Percentiles rank a stretch among this genome's conserved stretches.
These are phyloP conservation scores for Drosophila saltans DNA, from an alignment of 1,140 invertebrate genomes.

Conservation along the genomic window DNA sequence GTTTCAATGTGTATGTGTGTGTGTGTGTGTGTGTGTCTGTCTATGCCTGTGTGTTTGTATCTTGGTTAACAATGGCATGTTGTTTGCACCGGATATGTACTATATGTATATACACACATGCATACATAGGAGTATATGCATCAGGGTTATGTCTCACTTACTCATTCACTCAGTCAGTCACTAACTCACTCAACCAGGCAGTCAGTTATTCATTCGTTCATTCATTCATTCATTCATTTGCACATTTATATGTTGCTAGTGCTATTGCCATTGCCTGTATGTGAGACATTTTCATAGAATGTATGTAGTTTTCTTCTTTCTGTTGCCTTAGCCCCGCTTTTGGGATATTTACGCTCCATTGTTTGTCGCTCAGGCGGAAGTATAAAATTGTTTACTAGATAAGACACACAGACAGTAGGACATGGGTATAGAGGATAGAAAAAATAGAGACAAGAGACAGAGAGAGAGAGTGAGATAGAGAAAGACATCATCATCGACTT, in stretches of 20 bases:
- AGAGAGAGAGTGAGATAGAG: constrained; percentile 36
- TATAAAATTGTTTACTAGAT: constrained; percentile 81
- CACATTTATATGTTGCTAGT: constrained; percentile 62
- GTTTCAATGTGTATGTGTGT: constrained; percentile 6
- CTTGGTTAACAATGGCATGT: constrained; percentile 61
- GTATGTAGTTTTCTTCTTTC: constrained; percentile 53
- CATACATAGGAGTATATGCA: constrained; percentile 29
- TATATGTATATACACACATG: constrained; percentile 48
- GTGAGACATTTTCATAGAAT: constrained; percentile 42
- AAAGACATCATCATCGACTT: constrained; percentile 75
- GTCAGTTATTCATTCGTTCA: constrained; percentile 29
- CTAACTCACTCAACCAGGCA: constrained; percentile 35
- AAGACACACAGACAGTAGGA: constrained; percentile 36
- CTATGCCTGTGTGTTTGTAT: constrained; percentile 4
- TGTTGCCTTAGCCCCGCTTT: constrained; percentile 61
- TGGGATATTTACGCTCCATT: constrained; percentile 80
- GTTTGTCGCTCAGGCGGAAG: constrained; percentile 81
- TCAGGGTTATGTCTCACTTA: constrained; percentile 44
- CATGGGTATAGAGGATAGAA: constrained; percentile 4
- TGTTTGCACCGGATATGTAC: constrained; percentile 63
- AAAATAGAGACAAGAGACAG: constrained; percentile 7
- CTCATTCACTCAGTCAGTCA: constrained; percentile 7
- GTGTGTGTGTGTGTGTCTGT: constrained; percentile 38
- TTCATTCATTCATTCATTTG: constrained; percentile 68
- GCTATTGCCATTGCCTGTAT: constrained; percentile 19